Evolutionary conservation across 2,888 invertebrate genomes (phyloP).

Genomic region (Pristionchus exspectatus): DNA sequence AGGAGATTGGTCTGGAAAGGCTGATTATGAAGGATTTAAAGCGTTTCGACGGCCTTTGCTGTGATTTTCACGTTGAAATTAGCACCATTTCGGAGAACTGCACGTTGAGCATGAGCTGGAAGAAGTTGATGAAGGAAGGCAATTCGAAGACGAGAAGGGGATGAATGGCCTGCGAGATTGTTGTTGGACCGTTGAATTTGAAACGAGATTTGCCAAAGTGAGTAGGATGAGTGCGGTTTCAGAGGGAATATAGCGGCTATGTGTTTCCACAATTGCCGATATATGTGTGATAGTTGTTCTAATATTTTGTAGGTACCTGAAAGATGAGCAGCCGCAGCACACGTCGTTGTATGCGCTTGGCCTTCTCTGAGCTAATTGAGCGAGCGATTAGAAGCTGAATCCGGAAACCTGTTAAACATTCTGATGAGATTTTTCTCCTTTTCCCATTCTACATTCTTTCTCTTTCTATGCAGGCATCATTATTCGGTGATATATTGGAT

Average conservation of each 20-base stretch:
- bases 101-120: not conserved
- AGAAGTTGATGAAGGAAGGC: slow-evolving; percentile 4
- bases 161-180: slow-evolving; percentile 9
- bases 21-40: not conserved
- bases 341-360: not conserved
- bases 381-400: not conserved
- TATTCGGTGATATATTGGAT: too few species aligned
- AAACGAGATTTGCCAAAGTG: not conserved
- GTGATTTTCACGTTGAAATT: not conserved
- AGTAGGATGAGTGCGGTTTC: not conserved
- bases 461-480: too few species aligned
- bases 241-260: not conserved
- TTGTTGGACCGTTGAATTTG: not conserved
- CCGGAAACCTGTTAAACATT: not conserved
- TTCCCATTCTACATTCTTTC: too few species aligned
- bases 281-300: not conserved
- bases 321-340: slow-evolving; percentile 18
- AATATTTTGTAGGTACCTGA: not conserved
- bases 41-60: not conserved
- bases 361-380: not conserved
- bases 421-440: too few species aligned
- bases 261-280: not conserved
- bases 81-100: not conserved
- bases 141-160: not conserved
- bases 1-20: not conserved